Percentiles rank a stretch among this genome's conserved stretches.
Conservation (phyloP, 2,888 invertebrate species). For the Ferdinandea cuprea region DNA sequence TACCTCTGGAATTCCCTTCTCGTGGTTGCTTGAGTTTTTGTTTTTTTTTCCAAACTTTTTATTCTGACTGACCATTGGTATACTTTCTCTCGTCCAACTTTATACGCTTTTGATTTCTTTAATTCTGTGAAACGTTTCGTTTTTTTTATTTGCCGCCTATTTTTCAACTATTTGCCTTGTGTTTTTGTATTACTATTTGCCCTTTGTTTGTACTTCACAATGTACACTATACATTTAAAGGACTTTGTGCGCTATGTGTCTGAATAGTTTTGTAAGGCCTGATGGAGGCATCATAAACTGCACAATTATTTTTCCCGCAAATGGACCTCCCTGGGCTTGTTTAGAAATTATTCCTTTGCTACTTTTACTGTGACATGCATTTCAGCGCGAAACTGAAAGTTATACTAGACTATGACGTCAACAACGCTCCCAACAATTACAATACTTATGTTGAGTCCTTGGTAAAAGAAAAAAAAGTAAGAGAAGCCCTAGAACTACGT, state of each 20-base stretch:
- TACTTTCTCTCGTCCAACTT: no score
- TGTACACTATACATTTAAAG: constrained; percentile 59
- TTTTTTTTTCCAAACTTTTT: no score
- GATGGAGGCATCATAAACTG: constrained; percentile 45
- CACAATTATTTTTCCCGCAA: constrained; percentile 21
- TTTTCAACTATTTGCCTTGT: constrained; percentile 50
- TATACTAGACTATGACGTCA: constrained; percentile 45
- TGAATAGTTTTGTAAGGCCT: constrained; percentile 59
- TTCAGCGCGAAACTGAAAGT: constrained; percentile 65
- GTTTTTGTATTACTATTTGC: constrained; percentile 58
- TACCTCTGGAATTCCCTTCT: no score
- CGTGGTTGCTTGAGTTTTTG: no score
- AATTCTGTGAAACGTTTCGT: no score
- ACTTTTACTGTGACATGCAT: constrained; percentile 40
- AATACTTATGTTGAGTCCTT: constrained; percentile 37
- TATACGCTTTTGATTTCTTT: no score
- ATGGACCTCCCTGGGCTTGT: background rate
- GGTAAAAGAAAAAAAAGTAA: background rate
- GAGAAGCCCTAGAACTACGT: no score
- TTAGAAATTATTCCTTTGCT: constrained; percentile 25
- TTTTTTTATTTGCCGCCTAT: no score
- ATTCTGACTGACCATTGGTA: no score
- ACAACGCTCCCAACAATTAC: constrained; percentile 31
- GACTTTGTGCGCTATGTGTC: constrained; percentile 60
- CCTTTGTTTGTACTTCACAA: constrained; percentile 44